phyloP scores from a whole-genome alignment of 2,888 invertebrate genomes.

The Ophion slaviceki region DNA sequence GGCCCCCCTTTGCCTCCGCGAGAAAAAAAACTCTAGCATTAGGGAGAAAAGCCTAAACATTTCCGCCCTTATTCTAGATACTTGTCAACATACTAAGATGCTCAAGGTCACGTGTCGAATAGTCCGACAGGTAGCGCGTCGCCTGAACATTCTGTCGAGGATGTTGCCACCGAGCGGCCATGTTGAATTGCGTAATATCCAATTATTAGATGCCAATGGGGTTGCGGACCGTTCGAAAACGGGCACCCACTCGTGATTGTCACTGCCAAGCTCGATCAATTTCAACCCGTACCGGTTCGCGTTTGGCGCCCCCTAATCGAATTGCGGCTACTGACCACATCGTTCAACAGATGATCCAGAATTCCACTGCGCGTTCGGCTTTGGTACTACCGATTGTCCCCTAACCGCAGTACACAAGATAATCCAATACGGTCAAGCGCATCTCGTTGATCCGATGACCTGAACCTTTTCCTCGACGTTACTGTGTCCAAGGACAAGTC shows the following conservation, averaged over 20 bases:
- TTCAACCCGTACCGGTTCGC: conserved; percentile 37
- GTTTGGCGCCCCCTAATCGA: conserved; percentile 39
- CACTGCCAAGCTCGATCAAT: conserved; percentile 48
- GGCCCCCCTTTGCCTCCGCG: too few relatives aligned
- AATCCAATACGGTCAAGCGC: conserved; percentile 30
- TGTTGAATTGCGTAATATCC: conserved; percentile 1
- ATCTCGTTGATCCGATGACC: conserved; percentile 11
- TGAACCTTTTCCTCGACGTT: neutral
- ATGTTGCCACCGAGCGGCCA: neutral
- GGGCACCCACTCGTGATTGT: conserved; percentile 25
- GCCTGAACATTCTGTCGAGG: neutral
- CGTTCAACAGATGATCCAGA: conserved; percentile 46
- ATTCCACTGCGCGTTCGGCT: conserved; percentile 28
- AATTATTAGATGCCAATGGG: conserved; percentile 16
- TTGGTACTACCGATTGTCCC: conserved; percentile 44
- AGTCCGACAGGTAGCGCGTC: neutral
- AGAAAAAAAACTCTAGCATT: too few relatives aligned
- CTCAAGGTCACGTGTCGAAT: neutral
- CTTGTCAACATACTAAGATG: too few relatives aligned
- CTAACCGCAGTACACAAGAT: conserved; percentile 22
- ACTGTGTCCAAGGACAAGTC: too few relatives aligned
- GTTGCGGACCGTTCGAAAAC: conserved; percentile 18
- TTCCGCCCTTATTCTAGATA: too few relatives aligned
- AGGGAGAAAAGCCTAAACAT: too few relatives aligned
- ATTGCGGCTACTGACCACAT: conserved; percentile 55